These are phyloP conservation scores for Drosophila pectinifera DNA, from an alignment of 1,140 invertebrate species.

Conservation along the genomic window DNA sequence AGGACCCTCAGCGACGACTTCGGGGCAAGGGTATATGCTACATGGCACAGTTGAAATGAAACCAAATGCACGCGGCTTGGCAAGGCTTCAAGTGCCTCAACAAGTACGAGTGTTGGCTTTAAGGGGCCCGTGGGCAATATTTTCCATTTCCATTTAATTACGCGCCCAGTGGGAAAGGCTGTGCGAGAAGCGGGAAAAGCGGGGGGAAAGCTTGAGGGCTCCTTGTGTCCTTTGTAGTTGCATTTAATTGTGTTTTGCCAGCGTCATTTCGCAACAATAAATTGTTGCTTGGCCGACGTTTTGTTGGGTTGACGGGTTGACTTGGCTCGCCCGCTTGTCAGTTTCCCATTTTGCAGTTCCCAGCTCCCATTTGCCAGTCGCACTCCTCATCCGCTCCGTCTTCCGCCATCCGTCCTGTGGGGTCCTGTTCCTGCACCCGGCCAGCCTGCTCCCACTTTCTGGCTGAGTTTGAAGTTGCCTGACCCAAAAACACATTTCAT, in stretches of 20 bases:
- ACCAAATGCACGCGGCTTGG: slow-evolving; percentile 48
- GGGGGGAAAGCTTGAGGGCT: slow-evolving; percentile 11
- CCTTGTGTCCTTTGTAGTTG: slow-evolving; percentile 58
- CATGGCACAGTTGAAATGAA: slow-evolving; percentile 25
- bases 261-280: slow-evolving; percentile 77
- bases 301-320: slow-evolving; percentile 42
- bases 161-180: slow-evolving; percentile 33
- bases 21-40: slow-evolving; percentile 22
- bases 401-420: slow-evolving; percentile 26
- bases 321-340: slow-evolving; percentile 37
- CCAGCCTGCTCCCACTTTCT: slow-evolving; percentile 21
- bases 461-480: slow-evolving; percentile 73
- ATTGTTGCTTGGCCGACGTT: slow-evolving; percentile 51
- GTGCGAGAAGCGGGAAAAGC: neutral
- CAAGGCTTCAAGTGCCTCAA: slow-evolving; percentile 57
- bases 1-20: slow-evolving; percentile 17
- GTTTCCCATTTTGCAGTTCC: slow-evolving; percentile 29
- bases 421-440: slow-evolving; percentile 52
- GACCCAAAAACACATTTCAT: slow-evolving; percentile 84
- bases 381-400: slow-evolving; percentile 34
- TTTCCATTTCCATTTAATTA: slow-evolving; percentile 78
- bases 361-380: slow-evolving; percentile 50
- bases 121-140: slow-evolving; percentile 47
- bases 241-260: slow-evolving; percentile 76
- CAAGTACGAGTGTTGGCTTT: slow-evolving; percentile 49